These are phyloP conservation scores for Acanthococcus lagerstroemiae DNA, from an alignment of 2,888 invertebrate genomes.

Conservation along the genomic window DNA sequence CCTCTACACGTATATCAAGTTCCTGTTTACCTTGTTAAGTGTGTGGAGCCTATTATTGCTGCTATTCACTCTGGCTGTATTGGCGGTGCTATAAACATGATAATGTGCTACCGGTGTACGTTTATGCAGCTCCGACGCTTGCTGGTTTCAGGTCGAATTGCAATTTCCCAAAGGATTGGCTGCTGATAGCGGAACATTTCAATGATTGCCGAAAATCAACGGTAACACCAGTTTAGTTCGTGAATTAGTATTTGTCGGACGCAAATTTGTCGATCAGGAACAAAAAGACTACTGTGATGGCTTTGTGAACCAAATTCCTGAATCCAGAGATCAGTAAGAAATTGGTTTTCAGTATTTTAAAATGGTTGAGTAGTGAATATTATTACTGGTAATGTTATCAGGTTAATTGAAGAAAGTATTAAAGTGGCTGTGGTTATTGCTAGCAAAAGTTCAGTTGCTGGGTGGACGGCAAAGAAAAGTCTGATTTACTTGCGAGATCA, in stretches of 20 bases:
- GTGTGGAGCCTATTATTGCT: constrained; percentile 80
- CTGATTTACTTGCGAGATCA: constrained; percentile 82
- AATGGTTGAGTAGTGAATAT: too few relatives aligned
- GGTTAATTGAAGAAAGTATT: constrained; percentile 62
- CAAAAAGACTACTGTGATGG: constrained; percentile 72
- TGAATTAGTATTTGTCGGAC: constrained; percentile 78
- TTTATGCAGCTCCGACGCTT: constrained; percentile 79
- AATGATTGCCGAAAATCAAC: constrained; percentile 80
- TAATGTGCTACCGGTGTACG: constrained; percentile 85
- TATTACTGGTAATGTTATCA: constrained; percentile 40
- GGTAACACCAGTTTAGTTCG: constrained; percentile 77
- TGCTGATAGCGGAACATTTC: constrained; percentile 90
- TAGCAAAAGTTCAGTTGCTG: constrained; percentile 82
- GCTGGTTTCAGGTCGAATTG: constrained; percentile 76
- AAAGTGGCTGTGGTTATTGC: constrained; percentile 71
- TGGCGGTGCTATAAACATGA: constrained; percentile 82
- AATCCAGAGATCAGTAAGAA: constrained; percentile 54
- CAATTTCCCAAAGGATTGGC: constrained; percentile 63
- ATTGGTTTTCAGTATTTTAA: too few relatives aligned
- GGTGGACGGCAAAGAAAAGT: constrained; percentile 79
- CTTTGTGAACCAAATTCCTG: constrained; percentile 66
- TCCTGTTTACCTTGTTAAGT: too few relatives aligned
- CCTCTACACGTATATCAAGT: not conserved
- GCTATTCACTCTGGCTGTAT: constrained; percentile 82
- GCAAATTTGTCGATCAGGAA: constrained; percentile 66